phyloP scores from a whole-genome alignment of 2,113 vertebrate species.

The Arenaria interpres region DNA sequence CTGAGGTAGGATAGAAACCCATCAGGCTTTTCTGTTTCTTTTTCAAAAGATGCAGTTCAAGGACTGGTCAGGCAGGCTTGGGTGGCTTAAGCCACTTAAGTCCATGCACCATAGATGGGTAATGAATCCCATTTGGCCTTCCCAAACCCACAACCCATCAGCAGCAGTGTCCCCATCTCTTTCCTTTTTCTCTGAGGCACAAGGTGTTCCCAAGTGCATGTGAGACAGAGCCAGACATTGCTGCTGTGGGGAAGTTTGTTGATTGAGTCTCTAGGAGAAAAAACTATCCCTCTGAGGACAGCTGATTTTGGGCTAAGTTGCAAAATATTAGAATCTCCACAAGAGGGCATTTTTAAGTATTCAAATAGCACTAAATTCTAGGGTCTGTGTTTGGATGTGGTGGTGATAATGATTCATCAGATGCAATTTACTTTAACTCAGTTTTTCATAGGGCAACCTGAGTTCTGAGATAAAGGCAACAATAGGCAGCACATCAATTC shows the following conservation, averaged over 20 bases:
- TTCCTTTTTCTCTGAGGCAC: not conserved
- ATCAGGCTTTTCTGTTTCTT: not conserved
- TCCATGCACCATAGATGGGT: too few species aligned
- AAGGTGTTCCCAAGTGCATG: accelerated
- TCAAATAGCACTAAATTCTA: not conserved
- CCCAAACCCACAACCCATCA: not conserved
- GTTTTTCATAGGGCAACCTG: not conserved
- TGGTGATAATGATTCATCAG: not conserved
- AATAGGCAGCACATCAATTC: not conserved
- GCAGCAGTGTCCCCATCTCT: not conserved
- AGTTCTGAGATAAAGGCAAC: not conserved
- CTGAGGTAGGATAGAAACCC: not conserved
- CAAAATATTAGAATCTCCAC: not conserved
- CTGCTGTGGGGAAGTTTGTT: not conserved
- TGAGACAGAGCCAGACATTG: not conserved
- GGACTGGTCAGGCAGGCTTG: not conserved
- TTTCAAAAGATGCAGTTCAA: not conserved
- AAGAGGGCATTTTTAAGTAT: not conserved
- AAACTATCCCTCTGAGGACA: not conserved
- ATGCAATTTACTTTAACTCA: not conserved
- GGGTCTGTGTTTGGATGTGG: not conserved
- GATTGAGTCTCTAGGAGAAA: not conserved
- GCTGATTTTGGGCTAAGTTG: not conserved
- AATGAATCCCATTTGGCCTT: not conserved
- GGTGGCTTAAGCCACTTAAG: not conserved